Conservation (phyloP, 2,797 vertebrate species). For the Gymnopithys bicolor region DNA sequence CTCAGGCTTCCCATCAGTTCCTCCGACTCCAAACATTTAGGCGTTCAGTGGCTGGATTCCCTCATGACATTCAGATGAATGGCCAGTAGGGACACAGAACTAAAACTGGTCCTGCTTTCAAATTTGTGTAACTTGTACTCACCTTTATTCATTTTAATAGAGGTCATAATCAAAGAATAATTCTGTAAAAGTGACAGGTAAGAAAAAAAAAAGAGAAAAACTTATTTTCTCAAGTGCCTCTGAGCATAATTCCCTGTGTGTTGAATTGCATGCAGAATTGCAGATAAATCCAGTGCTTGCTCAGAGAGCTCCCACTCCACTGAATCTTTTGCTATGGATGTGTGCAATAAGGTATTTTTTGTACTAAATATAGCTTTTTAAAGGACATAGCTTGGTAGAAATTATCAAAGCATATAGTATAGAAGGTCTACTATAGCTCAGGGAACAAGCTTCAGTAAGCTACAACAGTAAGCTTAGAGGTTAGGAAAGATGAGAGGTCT, state of each 20-base stretch:
- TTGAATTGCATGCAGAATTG: not conserved
- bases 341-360: not conserved
- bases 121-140: not conserved
- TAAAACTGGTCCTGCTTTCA: slow-evolving; percentile 4
- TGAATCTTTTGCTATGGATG: not conserved
- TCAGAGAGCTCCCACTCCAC: not conserved
- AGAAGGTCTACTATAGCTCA: not conserved
- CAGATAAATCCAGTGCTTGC: not conserved
- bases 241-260: not conserved
- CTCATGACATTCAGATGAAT: slow-evolving; percentile 44
- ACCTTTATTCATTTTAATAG: not conserved
- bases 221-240: not conserved
- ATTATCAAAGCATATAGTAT: not conserved
- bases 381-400: not conserved
- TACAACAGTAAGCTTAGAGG: not conserved
- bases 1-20: slow-evolving; percentile 36
- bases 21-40: slow-evolving; percentile 9
- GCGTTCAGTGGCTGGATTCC: slow-evolving; percentile 28
- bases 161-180: not conserved
- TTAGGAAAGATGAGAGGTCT: not conserved
- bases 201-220: not conserved
- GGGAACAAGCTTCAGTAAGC: not conserved
- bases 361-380: not conserved
- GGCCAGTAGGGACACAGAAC: not conserved
- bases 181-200: not conserved